Conservation (phyloP, 2,113 vertebrate species). For the Lasiurus borealis region DNA sequence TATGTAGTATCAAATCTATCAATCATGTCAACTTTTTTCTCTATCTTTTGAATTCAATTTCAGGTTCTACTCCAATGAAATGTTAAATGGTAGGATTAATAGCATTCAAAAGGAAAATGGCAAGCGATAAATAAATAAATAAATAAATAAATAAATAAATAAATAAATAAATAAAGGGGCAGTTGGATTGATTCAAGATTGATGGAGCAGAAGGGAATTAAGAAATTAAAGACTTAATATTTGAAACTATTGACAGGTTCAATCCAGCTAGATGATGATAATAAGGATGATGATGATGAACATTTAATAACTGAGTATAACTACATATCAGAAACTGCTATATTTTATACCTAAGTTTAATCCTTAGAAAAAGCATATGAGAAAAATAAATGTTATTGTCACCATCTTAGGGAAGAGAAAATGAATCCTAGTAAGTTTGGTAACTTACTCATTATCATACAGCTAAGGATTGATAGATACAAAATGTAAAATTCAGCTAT, state of each 20-base stretch:
- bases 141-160: too few species aligned
- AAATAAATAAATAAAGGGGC: neutral
- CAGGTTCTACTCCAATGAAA: neutral
- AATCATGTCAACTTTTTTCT: neutral
- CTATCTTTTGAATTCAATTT: neutral
- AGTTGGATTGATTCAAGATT: neutral
- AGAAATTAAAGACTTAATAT: neutral
- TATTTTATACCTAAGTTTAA: slow-evolving; percentile 23
- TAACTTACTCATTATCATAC: neutral
- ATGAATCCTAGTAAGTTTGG: neutral
- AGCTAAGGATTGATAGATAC: neutral
- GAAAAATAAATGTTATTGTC: neutral
- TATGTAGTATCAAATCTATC: neutral
- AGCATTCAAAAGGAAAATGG: neutral
- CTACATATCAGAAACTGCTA: slow-evolving; percentile 2
- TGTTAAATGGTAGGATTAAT: neutral
- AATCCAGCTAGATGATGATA: neutral
- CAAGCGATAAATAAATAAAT: neutral
- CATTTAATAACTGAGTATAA: neutral
- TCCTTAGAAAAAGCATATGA: neutral
- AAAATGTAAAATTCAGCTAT: neutral
- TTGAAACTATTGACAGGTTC: neutral
- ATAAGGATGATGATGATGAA: neutral
- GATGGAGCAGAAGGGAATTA: neutral
- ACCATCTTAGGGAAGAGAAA: neutral